phyloP scores from a whole-genome alignment of 2,797 vertebrate genomes.

The Sebastes reedi region DNA sequence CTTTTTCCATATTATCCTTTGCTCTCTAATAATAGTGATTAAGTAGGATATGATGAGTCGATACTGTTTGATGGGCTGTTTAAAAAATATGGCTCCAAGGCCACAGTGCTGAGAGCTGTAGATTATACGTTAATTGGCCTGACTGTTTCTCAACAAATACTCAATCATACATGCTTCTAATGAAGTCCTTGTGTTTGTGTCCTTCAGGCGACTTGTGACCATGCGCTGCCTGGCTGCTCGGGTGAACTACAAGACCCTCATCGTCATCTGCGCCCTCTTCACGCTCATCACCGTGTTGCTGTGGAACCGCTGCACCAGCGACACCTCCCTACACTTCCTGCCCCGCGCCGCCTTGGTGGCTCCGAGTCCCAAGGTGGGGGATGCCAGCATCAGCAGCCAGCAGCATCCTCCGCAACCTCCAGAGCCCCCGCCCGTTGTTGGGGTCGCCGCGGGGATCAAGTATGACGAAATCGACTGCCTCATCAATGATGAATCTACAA shows the following conservation, averaged over 20 bases:
- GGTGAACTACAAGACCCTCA: constrained; percentile 98
- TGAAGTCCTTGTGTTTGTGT: constrained; percentile 31
- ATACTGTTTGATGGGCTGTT: background rate
- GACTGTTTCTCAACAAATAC: background rate
- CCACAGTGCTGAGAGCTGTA: background rate
- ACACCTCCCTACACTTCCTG: constrained; percentile 80
- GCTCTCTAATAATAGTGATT: background rate
- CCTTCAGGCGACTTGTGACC: constrained; percentile 84
- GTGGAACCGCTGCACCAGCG: constrained; percentile 94
- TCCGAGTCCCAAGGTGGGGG: constrained; percentile 81
- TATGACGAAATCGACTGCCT: constrained; percentile 98
- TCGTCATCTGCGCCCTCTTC: constrained; percentile 93
- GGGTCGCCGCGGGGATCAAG: constrained; percentile 82
- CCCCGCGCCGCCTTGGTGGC: constrained; percentile 74
- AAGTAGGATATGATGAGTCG: background rate
- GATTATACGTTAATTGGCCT: background rate
- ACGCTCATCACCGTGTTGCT: constrained; percentile 92
- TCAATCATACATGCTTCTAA: background rate
- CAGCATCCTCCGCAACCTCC: constrained; percentile 86
- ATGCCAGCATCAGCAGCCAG: constrained; percentile 77
- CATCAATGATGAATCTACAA: constrained; percentile 93
- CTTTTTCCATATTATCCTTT: background rate
- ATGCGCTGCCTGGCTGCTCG: constrained; percentile 98
- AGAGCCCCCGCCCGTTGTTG: constrained; percentile 90
- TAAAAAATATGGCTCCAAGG: background rate